Evolutionary conservation across 2,797 vertebrate genomes (phyloP).

Genomic region (Tapera naevia): DNA sequence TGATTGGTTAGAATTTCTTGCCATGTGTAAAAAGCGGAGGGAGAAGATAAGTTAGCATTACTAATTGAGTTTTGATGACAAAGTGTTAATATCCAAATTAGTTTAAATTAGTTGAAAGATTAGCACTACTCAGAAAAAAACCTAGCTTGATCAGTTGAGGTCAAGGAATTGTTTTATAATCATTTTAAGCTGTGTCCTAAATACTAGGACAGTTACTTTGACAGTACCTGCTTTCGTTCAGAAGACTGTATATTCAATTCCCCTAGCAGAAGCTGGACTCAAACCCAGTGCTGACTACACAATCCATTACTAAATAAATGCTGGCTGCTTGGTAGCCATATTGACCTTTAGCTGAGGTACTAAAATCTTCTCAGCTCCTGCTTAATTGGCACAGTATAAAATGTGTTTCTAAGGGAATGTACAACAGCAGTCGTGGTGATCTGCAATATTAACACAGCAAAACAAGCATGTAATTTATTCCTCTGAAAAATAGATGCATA

Average conservation of each 20-base stretch:
- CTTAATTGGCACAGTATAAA: constrained; percentile 62
- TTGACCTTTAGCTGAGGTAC: constrained; percentile 63
- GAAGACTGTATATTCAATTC: constrained; percentile 32
- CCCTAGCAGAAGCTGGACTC: constrained; percentile 46
- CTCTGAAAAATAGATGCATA: constrained; percentile 36
- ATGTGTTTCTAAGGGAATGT: constrained; percentile 44
- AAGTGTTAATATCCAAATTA: constrained; percentile 32
- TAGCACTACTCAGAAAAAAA: background rate
- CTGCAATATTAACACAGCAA: constrained; percentile 54
- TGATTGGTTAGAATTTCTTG: constrained; percentile 31
- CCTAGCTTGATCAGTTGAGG: background rate
- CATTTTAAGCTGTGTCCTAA: constrained; percentile 57
- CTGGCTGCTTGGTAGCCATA: constrained; percentile 19
- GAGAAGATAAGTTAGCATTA: background rate
- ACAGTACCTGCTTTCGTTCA: constrained; percentile 58
- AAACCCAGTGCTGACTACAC: constrained; percentile 42
- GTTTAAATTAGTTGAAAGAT: too few relatives aligned
- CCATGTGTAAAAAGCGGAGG: background rate
- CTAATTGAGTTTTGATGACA: constrained; percentile 25
- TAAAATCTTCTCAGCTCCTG: constrained; percentile 50
- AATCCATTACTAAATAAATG: constrained; percentile 50
- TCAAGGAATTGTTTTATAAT: constrained; percentile 1
- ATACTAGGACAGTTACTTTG: constrained; percentile 8
- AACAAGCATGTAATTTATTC: constrained; percentile 61
- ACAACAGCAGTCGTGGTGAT: background rate